Conservation (phyloP, 2,888 invertebrate genomes). For the Bombyx huttoni region DNA sequence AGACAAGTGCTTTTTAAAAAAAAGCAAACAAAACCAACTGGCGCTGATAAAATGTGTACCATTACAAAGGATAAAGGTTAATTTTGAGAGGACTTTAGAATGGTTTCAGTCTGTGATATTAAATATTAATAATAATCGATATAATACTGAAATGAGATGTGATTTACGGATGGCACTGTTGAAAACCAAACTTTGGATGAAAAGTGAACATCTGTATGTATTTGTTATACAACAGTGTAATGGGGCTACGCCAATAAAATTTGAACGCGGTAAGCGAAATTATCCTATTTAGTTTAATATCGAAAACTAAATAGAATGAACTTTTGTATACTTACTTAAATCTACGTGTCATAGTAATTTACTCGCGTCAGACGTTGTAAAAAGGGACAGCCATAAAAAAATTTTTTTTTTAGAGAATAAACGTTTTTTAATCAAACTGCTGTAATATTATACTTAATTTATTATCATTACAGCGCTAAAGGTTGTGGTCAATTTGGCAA, state of each 20-base stretch:
- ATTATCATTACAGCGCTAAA: too few species aligned
- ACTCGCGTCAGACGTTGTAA: too few species aligned
- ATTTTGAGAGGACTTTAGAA: conserved; percentile 16
- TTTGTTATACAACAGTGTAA: neutral
- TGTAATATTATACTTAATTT: too few species aligned
- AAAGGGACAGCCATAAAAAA: too few species aligned
- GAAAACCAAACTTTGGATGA: conserved; percentile 8
- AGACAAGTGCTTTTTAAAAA: conserved; percentile 2
- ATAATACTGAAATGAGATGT: conserved; percentile 25
- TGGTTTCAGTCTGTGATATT: conserved; percentile 31
- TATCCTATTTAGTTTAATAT: too few species aligned
- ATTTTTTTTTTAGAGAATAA: too few species aligned
- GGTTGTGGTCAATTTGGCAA: too few species aligned
- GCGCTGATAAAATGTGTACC: conserved; percentile 24
- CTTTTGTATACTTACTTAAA: too few species aligned
- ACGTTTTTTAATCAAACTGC: too few species aligned
- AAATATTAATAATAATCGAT: conserved; percentile 19
- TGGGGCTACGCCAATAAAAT: neutral
- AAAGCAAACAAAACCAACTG: conserved; percentile 9
- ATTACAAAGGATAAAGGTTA: conserved; percentile 22
- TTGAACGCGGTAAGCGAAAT: neutral
- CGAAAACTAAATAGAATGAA: too few species aligned
- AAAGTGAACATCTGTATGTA: neutral
- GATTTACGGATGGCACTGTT: conserved; percentile 32
- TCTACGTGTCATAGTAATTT: too few species aligned